A percentile compares a stretch with the other conserved stretches of the same genome.
phyloP scores from a whole-genome alignment of 2,113 vertebrate genomes.

The Trichechus manatus region DNA sequence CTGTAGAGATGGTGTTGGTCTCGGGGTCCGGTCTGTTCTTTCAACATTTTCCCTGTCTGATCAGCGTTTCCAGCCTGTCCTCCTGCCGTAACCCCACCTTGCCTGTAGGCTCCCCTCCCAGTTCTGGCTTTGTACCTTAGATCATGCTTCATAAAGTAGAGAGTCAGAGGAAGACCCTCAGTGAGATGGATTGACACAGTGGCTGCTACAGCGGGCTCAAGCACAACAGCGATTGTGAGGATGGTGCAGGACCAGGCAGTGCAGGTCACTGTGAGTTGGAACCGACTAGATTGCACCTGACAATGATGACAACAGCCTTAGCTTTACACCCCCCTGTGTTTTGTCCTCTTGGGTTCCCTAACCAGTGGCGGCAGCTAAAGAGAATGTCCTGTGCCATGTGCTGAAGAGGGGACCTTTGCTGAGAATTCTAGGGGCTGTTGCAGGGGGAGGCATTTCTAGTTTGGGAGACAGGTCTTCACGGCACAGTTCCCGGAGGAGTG shows the following conservation, averaged over 20 bases:
- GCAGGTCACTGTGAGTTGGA: too few relatives aligned
- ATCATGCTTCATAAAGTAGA: too few relatives aligned
- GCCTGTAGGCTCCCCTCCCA: accelerated
- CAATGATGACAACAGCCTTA: too few relatives aligned
- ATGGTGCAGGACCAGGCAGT: too few relatives aligned
- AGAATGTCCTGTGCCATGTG: not conserved
- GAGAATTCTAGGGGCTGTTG: not conserved
- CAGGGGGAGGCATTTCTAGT: not conserved
- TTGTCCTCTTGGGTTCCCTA: not conserved
- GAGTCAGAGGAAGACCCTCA: too few relatives aligned
- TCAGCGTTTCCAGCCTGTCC: not conserved
- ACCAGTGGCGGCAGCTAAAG: accelerated
- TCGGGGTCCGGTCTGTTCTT: not conserved
- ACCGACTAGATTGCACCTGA: too few relatives aligned
- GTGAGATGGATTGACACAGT: too few relatives aligned
- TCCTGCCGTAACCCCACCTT: accelerated
- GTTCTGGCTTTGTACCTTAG: not conserved
- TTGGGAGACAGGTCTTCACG: not conserved
- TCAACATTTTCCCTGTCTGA: not conserved
- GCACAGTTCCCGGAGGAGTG: not conserved
- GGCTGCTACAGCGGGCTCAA: too few relatives aligned
- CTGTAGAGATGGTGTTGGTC: accelerated
- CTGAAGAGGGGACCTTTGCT: not conserved
- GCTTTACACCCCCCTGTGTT: too few relatives aligned
- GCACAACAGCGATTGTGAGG: too few relatives aligned